Percentiles rank a stretch among this genome's conserved stretches.
Evolutionary conservation across 2,113 vertebrate species (phyloP).

Genomic region (Dissostichus mawsoni): DNA sequence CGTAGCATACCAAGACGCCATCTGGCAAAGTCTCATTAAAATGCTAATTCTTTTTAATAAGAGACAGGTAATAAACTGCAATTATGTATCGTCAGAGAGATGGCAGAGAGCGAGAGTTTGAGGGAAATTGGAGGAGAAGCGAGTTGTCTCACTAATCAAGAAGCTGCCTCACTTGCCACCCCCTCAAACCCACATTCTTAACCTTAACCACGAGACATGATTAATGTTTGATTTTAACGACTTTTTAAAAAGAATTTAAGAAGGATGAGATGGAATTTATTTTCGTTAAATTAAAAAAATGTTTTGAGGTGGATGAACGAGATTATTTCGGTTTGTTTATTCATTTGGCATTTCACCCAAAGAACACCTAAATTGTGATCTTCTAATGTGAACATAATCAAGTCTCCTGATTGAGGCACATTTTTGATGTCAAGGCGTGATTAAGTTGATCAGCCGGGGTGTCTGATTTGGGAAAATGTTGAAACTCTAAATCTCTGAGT

Average conservation of each 20-base stretch:
- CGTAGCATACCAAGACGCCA: slow-evolving; percentile 79
- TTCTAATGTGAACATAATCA: slow-evolving; percentile 1
- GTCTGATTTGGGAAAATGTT: slow-evolving; percentile 3
- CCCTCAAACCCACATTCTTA: slow-evolving; percentile 53
- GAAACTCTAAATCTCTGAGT: slow-evolving; percentile 12
- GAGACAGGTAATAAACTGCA: slow-evolving; percentile 89
- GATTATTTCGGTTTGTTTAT: background rate
- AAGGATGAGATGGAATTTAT: background rate
- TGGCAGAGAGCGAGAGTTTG: slow-evolving; percentile 71
- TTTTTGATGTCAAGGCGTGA: background rate
- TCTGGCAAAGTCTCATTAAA: slow-evolving; percentile 86
- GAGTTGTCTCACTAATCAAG: slow-evolving; percentile 74
- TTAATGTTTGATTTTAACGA: slow-evolving; percentile 49
- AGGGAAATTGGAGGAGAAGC: slow-evolving; percentile 65
- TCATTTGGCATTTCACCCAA: slow-evolving; percentile 9
- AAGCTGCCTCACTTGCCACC: slow-evolving; percentile 53
- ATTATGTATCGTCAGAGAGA: slow-evolving; percentile 85
- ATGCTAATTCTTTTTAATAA: slow-evolving; percentile 92
- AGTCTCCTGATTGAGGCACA: background rate
- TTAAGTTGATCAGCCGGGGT: background rate
- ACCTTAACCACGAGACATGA: slow-evolving; percentile 40
- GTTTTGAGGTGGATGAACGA: background rate
- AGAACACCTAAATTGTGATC: background rate
- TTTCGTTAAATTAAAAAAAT: slow-evolving; percentile 11
- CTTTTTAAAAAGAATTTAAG: slow-evolving; percentile 1